Conservation (phyloP, 2,797 vertebrate species). For the Simalia tracyae region DNA sequence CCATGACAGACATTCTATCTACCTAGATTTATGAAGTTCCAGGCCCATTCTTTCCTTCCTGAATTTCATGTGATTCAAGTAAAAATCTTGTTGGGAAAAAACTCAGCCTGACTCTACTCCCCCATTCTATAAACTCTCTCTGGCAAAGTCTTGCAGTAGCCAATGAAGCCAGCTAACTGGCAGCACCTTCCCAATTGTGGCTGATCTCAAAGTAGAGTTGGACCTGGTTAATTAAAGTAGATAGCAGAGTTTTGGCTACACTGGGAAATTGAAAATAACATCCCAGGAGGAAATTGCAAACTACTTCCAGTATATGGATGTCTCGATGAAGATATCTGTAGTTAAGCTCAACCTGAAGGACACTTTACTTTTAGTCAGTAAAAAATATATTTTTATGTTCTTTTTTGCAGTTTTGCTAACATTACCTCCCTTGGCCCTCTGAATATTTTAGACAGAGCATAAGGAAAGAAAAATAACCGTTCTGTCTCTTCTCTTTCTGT, state of each 20-base stretch:
- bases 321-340: neutral
- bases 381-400: neutral
- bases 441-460: neutral
- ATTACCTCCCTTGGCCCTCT: neutral
- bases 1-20: neutral
- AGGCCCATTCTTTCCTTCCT: neutral
- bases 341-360: neutral
- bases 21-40: neutral
- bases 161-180: neutral
- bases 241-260: neutral
- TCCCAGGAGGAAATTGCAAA: neutral
- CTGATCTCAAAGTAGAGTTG: neutral
- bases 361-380: neutral
- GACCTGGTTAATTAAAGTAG: neutral
- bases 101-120: neutral
- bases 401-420: neutral
- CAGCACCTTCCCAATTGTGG: neutral
- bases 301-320: neutral
- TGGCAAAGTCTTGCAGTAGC: neutral
- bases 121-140: neutral
- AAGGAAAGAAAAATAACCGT: neutral
- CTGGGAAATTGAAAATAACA: neutral
- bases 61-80: neutral
- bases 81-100: neutral
- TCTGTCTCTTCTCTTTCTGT: neutral